These are phyloP conservation scores for Trissonchulus sp. DNA, from an alignment of 2,888 invertebrate genomes.

Conservation along the genomic window DNA sequence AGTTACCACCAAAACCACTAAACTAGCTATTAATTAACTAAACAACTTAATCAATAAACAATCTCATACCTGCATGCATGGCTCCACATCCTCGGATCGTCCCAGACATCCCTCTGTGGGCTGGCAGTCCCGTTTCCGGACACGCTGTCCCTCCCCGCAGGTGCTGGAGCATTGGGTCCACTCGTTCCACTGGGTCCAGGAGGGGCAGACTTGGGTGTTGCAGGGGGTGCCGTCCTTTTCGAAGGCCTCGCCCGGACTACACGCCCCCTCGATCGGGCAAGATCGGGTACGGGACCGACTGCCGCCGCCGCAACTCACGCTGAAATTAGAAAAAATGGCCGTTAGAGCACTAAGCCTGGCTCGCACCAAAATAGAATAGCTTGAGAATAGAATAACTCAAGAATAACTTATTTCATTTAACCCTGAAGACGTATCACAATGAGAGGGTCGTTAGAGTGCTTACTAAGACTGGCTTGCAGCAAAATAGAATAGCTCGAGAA, in stretches of 20 bases:
- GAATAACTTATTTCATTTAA: too few species aligned
- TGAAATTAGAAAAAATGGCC: constrained; percentile 11
- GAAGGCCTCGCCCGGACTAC: constrained; percentile 22
- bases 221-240: background rate
- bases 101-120: constrained; percentile 29
- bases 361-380: too few species aligned
- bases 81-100: constrained; percentile 27
- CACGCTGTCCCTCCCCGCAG: constrained; percentile 26
- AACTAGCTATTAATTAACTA: too few species aligned
- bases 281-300: constrained; percentile 27
- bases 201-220: constrained; percentile 24
- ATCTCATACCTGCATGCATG: constrained; percentile 32
- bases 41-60: too few species aligned
- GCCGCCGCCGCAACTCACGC: constrained; percentile 23
- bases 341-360: too few species aligned
- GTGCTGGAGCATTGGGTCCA: constrained; percentile 25
- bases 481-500: too few species aligned
- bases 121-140: background rate
- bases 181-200: constrained; percentile 16
- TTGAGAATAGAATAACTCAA: too few species aligned
- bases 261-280: constrained; percentile 24
- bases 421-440: too few species aligned
- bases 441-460: too few species aligned
- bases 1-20: too few species aligned
- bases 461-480: too few species aligned